phyloP scores from a whole-genome alignment of 2,113 vertebrate genomes.

The Entelurus aequoreus region DNA sequence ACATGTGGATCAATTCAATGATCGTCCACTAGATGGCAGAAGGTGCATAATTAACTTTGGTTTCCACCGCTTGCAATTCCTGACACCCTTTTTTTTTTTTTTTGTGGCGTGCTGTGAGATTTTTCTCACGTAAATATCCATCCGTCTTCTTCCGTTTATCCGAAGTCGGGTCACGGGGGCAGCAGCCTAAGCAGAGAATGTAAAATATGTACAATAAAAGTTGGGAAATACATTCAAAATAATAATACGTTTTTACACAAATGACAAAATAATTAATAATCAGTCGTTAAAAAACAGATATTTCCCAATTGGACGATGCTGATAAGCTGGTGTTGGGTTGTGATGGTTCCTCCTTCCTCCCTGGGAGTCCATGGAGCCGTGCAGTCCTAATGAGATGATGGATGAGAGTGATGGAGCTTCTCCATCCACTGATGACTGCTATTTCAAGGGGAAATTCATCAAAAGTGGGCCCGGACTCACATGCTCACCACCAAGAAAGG shows the following conservation, averaged over 20 bases:
- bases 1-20: too few species aligned
- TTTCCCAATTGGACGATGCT: conserved; percentile 34
- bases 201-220: too few species aligned
- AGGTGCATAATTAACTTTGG: too few species aligned
- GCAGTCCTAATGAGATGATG: conserved; percentile 69
- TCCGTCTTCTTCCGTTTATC: too few species aligned
- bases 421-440: conserved; percentile 59
- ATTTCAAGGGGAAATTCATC: conserved; percentile 74
- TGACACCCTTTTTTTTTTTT: too few species aligned
- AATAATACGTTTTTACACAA: conserved; percentile 39
- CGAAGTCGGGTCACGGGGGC: too few species aligned
- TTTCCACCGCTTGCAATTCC: too few species aligned
- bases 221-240: too few species aligned
- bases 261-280: not conserved
- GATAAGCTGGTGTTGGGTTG: conserved; percentile 41
- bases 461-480: conserved; percentile 50
- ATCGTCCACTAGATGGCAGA: too few species aligned
- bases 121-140: too few species aligned
- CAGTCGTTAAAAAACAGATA: conserved; percentile 23
- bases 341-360: conserved; percentile 25
- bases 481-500: conserved; percentile 51
- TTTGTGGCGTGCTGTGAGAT: too few species aligned
- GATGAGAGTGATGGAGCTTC: conserved; percentile 63
- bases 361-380: conserved; percentile 27
- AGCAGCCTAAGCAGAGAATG: too few species aligned